Evolutionary conservation across 2,797 vertebrate species (phyloP).

Genomic region (Phrynocephalus forsythii): DNA sequence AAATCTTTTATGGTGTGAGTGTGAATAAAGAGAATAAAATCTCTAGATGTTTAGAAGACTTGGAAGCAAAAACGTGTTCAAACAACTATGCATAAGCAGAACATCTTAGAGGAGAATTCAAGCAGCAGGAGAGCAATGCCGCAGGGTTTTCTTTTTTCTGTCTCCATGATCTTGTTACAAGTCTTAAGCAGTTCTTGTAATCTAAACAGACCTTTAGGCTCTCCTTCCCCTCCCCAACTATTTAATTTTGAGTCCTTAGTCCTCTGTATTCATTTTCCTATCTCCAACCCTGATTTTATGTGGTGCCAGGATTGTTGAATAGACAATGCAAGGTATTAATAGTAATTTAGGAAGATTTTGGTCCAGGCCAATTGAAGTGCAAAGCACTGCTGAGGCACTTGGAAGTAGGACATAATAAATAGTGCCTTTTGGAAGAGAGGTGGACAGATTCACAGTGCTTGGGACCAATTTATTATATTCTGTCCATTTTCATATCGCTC

Average conservation of each 20-base stretch:
- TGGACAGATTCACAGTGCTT: too few species aligned
- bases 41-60: not conserved
- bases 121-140: not conserved
- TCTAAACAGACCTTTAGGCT: not conserved
- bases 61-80: not conserved
- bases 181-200: too few species aligned
- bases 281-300: not conserved
- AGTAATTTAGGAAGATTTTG: too few species aligned
- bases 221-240: not conserved
- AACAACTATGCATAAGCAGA: not conserved
- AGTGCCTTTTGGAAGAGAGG: too few species aligned
- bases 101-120: not conserved
- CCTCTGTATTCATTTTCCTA: not conserved
- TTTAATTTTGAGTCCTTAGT: not conserved
- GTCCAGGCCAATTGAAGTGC: too few species aligned
- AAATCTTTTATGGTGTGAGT: not conserved
- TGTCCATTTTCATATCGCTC: too few species aligned
- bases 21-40: not conserved
- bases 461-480: too few species aligned
- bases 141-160: too few species aligned
- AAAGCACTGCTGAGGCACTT: too few species aligned
- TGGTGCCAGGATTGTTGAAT: not conserved
- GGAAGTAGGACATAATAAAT: too few species aligned
- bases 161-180: too few species aligned
- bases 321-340: not conserved